phyloP scores from a whole-genome alignment of 2,113 vertebrate species.

The Neomonachus schauinslandi region DNA sequence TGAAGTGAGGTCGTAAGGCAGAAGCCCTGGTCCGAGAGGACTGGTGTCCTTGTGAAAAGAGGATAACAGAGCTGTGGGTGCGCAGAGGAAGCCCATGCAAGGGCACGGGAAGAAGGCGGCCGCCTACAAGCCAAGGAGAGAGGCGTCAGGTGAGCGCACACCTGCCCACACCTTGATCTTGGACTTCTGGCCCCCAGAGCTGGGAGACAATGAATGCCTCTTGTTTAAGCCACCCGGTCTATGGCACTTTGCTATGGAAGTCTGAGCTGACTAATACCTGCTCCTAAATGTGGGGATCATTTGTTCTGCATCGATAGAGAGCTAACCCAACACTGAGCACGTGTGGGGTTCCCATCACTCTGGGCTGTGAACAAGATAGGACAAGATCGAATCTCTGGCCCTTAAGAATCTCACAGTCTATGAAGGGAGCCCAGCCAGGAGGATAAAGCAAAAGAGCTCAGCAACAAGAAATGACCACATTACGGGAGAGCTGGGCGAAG shows the following conservation, averaged over 20 bases:
- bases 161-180: neutral
- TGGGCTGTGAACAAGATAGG: neutral
- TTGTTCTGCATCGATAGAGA: neutral
- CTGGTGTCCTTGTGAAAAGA: neutral
- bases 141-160: neutral
- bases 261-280: neutral
- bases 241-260: neutral
- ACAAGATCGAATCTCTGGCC: neutral
- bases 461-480: neutral
- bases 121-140: neutral
- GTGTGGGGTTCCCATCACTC: neutral
- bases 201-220: neutral
- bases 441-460: neutral
- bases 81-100: neutral
- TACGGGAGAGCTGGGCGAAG: neutral
- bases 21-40: neutral
- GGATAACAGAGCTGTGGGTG: too few species aligned
- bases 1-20: neutral
- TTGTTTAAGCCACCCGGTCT: neutral
- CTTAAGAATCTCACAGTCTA: neutral
- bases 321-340: neutral
- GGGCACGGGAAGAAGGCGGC: neutral
- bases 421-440: neutral
- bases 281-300: neutral
- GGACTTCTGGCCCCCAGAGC: neutral